These are phyloP conservation scores for Albula glossodonta DNA, from an alignment of 2,113 vertebrate genomes.

Conservation along the genomic window DNA sequence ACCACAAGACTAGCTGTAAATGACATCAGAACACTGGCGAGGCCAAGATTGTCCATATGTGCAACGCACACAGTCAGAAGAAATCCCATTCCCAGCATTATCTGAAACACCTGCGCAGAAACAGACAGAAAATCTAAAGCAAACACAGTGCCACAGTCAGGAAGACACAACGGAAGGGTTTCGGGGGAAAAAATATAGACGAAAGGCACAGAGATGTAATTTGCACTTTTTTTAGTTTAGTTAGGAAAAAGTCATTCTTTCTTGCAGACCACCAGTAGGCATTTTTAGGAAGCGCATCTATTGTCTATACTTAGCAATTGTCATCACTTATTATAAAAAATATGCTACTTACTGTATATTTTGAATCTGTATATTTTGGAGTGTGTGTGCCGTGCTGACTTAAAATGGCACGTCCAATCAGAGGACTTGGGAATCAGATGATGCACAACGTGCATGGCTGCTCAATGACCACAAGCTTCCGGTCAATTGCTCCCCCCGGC, in stretches of 20 bases:
- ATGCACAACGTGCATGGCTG: too few species aligned
- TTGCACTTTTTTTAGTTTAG: too few species aligned
- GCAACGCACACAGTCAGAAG: not conserved
- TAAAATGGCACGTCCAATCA: constrained; percentile 24
- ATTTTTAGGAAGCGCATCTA: too few species aligned
- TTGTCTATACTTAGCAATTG: too few species aligned
- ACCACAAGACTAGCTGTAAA: not conserved
- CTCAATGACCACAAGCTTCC: too few species aligned
- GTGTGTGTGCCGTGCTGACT: constrained; percentile 22
- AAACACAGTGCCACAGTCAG: not conserved
- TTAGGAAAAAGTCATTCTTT: too few species aligned
- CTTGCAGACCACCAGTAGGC: too few species aligned
- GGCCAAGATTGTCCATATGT: too few species aligned
- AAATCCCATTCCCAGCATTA: constrained; percentile 5
- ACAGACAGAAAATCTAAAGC: not conserved
- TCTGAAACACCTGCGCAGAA: not conserved
- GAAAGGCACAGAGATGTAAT: too few species aligned
- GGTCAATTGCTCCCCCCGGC: too few species aligned
- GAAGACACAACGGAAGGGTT: not conserved
- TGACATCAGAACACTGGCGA: not conserved
- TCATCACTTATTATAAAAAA: not conserved
- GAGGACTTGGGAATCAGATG: too few species aligned
- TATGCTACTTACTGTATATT: constrained; percentile 25
- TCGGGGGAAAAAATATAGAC: too few species aligned
- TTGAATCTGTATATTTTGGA: constrained; percentile 16